Evolutionary conservation across 2,888 invertebrate species (phyloP), one percentile per base, ranked within the genome.

Genomic region (Cloeon dipterum): DNA sequence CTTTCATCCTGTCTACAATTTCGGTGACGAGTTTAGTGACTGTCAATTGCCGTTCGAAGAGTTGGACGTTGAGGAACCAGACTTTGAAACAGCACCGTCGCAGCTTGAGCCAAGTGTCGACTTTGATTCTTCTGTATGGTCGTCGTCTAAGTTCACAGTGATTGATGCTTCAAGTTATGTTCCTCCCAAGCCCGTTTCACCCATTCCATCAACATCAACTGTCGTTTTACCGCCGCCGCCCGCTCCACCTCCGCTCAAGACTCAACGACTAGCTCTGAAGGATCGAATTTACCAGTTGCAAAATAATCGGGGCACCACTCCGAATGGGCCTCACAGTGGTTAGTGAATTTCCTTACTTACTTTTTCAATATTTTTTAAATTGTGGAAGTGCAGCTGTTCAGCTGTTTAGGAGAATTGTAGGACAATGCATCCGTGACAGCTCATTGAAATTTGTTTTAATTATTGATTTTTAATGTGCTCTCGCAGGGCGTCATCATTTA

Each of bases 231-330:
- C 29, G 5, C 29, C n/a, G 8, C 5, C n/a, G 8, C 29, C 29
- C 29, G 29, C n/a, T n/a, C 29, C 29, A 5, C 29, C 29, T 7
- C n/a, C n/a, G n/a, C n/a, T n/a, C n/a, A n/a, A n/a, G n/a, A n/a
- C n/a, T n/a, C 29, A 29, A 29, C 29, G 29, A 5, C n/a, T 29
- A n/a, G 29, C 29, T n/a, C 29, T 29, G 29, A 29, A 29, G n/a
- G 29, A 29, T 16, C 8, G 29, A 8, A 14, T 29, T 5, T 14
- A 29, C 29, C 29, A 29, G n/a, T n/a, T 29, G n/a, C 29, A 8
- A 5, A 29, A 5, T 29, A 29, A n/a, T n/a, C 29, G 29, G 7
- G n/a, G 13, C 8, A 14, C 7, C 5, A 14, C 7, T 11, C n/a
- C 29, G 5, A 29, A 29, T n/a, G 29, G 29, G 16, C 29, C 29